Percentiles rank a stretch among this genome's conserved stretches.
phyloP scores from a whole-genome alignment of 2,888 invertebrate species.

The Hirtodrosophila cameraria region DNA sequence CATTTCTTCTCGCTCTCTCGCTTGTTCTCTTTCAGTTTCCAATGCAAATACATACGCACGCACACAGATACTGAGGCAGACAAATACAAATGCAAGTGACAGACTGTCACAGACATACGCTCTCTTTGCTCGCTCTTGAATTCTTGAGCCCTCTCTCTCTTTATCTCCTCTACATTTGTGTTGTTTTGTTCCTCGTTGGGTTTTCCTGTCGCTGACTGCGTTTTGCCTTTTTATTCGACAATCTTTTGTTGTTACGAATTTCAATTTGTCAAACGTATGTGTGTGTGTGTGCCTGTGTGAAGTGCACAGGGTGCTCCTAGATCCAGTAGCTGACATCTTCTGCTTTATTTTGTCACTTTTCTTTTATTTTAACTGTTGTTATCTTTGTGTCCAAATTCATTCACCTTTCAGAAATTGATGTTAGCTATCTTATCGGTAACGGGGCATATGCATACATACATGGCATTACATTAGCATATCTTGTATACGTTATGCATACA shows the following conservation, averaged over 20 bases:
- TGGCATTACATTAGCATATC: slow-evolving; percentile 58
- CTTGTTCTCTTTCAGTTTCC: slow-evolving; percentile 39
- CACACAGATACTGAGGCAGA: slow-evolving; percentile 21
- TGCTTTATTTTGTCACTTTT: slow-evolving; percentile 17
- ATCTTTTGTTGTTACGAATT: slow-evolving; percentile 53
- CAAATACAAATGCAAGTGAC: slow-evolving; percentile 37
- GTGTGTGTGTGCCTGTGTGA: neutral
- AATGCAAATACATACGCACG: slow-evolving; percentile 51
- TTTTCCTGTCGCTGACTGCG: slow-evolving; percentile 41
- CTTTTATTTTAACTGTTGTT: slow-evolving; percentile 43
- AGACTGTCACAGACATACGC: slow-evolving; percentile 38
- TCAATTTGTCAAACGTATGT: slow-evolving; percentile 32
- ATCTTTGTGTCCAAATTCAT: slow-evolving; percentile 63
- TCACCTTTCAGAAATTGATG: slow-evolving; percentile 57
- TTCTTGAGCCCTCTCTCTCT: slow-evolving; percentile 9
- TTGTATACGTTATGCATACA: slow-evolving; percentile 17
- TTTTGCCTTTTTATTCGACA: slow-evolving; percentile 39
- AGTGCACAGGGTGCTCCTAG: slow-evolving; percentile 40
- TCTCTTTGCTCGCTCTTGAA: slow-evolving; percentile 42
- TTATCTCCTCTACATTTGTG: slow-evolving; percentile 24
- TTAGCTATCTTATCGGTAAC: slow-evolving; percentile 45
- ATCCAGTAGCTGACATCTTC: slow-evolving; percentile 22
- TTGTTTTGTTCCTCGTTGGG: slow-evolving; percentile 60
- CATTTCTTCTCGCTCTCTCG: slow-evolving; percentile 54
- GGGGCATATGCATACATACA: slow-evolving; percentile 9